Evolutionary conservation across 2,797 vertebrate species (phyloP), one percentile per base, ranked within the genome.

Genomic region (Neopelma chrysocephalum): DNA sequence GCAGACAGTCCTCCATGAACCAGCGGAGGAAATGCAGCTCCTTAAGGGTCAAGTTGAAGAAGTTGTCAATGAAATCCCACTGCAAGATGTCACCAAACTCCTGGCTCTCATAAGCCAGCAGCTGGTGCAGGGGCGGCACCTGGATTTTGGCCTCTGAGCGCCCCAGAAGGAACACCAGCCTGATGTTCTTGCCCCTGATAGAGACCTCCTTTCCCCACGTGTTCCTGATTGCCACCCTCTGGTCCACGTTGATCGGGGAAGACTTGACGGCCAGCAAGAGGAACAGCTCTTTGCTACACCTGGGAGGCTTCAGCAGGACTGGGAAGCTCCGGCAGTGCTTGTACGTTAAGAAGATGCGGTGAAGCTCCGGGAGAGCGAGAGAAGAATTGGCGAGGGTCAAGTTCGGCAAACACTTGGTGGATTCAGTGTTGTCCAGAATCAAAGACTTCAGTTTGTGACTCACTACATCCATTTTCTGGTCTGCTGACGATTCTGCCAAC

Each of bases 31-130:
- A 97, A 68, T 98, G 97, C 69, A 98, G 94, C 93, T 98, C 98
- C 94, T 98, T 98, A 40, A 98, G 97, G 1, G 98, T 98, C 92
- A 98, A 93, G 90, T 98, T 98, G 96, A 98, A 98, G 94, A 98
- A 98, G 75, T 96, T 96, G 27, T 98, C 98, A 1, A 87, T 50
- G 22, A 98, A 98, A 95, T 98, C 98, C 98, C 98, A 98, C 93
- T 98, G 98, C 34, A 98, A 64, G 50, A 98, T 97, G 54, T 98
- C 98, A 20, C 94, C 94, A 1, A 98, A 98, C 76, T 98, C 94
- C 32, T 60, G 92, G 51, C 97, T 98, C 90, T 98, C 98, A 0
- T 98, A 98, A 48, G 95, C 96, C 94, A 98, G 87, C 87, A 98
- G 95, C 93, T 97, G 98, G 56, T 97, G 96, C 2, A 98, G 93